Evolutionary conservation across 2,888 invertebrate genomes (phyloP).

Genomic region (Linnaemya vulpina): DNA sequence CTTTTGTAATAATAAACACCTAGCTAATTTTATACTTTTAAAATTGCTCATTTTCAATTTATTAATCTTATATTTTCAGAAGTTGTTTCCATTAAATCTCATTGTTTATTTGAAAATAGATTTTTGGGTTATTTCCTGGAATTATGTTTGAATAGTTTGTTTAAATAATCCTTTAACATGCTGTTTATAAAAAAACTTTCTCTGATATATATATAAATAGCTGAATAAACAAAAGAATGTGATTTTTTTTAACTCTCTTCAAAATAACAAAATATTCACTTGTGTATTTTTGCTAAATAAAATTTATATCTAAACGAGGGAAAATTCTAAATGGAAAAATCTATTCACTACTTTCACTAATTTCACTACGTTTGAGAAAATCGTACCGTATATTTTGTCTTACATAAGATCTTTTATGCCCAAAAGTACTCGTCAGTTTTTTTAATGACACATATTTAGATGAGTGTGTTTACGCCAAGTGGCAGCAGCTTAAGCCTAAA

Average conservation of each 20-base stretch:
- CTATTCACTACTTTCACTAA: no score
- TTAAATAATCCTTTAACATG: conserved; percentile 2
- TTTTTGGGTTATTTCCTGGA: not conserved
- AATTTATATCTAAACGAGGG: no score
- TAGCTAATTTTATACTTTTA: conserved; percentile 24
- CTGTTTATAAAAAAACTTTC: not conserved
- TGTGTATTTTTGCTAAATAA: not conserved
- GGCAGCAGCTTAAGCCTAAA: not conserved
- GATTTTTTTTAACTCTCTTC: conserved; percentile 1
- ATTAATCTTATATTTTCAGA: conserved; percentile 8
- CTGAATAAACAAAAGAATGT: not conserved
- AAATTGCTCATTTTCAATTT: conserved; percentile 19
- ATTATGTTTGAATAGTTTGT: not conserved
- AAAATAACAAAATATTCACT: not conserved
- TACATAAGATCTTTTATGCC: not conserved
- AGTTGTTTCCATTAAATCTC: not conserved
- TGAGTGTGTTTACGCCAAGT: no score
- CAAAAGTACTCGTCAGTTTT: not conserved
- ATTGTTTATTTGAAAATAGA: not conserved
- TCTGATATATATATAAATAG: not conserved
- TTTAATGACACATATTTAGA: not conserved
- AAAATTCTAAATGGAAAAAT: no score
- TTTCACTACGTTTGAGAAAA: not conserved
- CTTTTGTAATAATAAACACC: conserved; percentile 31
- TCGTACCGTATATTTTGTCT: not conserved